A percentile compares a stretch with the other conserved stretches of the same genome.
Evolutionary conservation across 2,888 invertebrate species (phyloP).

Genomic region (Eulithis testata): DNA sequence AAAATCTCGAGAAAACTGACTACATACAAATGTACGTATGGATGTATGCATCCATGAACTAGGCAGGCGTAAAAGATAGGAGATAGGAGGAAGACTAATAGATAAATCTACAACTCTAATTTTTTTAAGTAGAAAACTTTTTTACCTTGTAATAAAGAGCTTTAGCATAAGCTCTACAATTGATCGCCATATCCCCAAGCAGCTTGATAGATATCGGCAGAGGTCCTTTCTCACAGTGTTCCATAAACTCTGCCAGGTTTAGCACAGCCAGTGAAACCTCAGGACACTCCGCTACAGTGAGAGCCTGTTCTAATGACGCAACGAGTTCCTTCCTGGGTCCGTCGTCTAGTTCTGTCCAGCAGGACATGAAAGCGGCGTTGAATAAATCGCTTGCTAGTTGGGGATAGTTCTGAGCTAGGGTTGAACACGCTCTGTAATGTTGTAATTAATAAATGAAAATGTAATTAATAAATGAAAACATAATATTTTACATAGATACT

Average conservation of each 20-base stretch:
- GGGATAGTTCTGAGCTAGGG: conserved; percentile 95
- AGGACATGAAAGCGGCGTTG: conserved; percentile 99
- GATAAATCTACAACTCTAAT: not conserved
- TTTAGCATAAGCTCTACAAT: conserved; percentile 91
- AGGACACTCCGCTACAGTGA: conserved; percentile 95
- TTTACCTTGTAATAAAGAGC: conserved; percentile 85
- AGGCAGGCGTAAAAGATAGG: no score
- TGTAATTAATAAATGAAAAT: no score
- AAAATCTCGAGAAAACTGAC: no score
- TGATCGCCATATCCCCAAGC: conserved; percentile 96
- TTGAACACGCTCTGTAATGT: conserved; percentile 91
- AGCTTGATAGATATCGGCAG: conserved; percentile 94
- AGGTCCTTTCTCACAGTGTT: conserved; percentile 98
- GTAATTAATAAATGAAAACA: no score
- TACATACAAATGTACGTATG: no score
- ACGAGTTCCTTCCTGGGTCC: conserved; percentile 93
- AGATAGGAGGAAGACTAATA: no score
- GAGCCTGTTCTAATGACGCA: conserved; percentile 92
- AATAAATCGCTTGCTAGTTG: conserved; percentile 97
- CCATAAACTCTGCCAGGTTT: conserved; percentile 99
- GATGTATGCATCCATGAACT: no score
- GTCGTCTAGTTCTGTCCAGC: conserved; percentile 97
- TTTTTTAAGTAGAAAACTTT: not conserved
- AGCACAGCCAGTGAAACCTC: conserved; percentile 97
- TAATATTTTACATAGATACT: no score